Evolutionary conservation across 2,888 invertebrate genomes (phyloP).

Genomic region (Chesias legatella): DNA sequence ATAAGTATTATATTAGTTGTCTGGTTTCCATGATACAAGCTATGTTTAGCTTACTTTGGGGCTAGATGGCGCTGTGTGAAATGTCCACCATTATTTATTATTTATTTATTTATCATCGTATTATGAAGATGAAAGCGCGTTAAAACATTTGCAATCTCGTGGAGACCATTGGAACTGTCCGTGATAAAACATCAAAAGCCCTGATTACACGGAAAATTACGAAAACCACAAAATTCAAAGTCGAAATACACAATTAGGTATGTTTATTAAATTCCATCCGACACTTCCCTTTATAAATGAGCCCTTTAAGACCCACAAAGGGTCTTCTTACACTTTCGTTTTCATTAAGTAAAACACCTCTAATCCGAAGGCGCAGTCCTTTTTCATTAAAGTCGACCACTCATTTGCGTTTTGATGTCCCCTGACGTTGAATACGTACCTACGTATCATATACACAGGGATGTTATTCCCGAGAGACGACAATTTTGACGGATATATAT

Average conservation of each 20-base stretch:
- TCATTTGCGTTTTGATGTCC: slow-evolving; percentile 31
- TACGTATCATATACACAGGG: no score
- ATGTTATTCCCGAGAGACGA: no score
- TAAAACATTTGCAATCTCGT: no score
- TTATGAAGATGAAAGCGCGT: no score
- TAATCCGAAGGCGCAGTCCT: slow-evolving; percentile 30
- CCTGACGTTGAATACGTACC: background rate
- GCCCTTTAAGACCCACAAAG: slow-evolving; percentile 23
- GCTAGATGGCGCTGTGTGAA: no score
- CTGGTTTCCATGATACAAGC: no score
- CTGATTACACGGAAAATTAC: background rate
- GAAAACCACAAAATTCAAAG: background rate
- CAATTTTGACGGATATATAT: no score
- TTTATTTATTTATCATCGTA: no score
- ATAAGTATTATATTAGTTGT: no score
- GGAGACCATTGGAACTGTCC: no score
- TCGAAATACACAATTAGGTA: slow-evolving; percentile 5
- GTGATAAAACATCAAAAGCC: background rate
- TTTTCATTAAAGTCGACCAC: slow-evolving; percentile 30
- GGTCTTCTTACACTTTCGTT: slow-evolving; percentile 25
- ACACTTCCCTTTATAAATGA: slow-evolving; percentile 12
- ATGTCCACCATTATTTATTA: no score
- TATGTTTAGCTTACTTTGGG: no score
- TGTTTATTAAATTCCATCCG: slow-evolving; percentile 11
- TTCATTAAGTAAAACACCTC: slow-evolving; percentile 32